phyloP scores from a whole-genome alignment of 2,797 vertebrate genomes.

The Miichthys miiuy region DNA sequence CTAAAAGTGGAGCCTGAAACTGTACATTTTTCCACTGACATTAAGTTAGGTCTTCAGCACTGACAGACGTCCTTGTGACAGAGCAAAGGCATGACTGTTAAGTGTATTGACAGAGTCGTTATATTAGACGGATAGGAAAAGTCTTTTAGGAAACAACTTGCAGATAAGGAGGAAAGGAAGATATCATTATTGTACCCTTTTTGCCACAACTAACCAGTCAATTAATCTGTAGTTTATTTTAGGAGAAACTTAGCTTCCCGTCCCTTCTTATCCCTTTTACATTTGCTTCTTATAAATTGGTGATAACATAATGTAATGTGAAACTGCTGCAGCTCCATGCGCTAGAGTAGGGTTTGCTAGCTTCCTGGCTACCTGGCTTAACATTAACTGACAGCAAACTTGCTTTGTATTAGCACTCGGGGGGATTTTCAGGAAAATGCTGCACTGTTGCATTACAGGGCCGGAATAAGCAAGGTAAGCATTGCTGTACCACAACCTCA shows the following conservation, averaged over 20 bases:
- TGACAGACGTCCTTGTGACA: conserved; percentile 42
- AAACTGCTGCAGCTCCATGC: not conserved
- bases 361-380: not conserved
- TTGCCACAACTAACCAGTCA: not conserved
- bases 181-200: not conserved
- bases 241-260: not conserved
- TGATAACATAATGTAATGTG: not conserved
- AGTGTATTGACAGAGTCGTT: conserved; percentile 24
- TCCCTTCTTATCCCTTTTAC: too few species aligned
- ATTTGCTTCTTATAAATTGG: not conserved
- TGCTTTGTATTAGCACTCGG: not conserved
- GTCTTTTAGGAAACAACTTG: not conserved
- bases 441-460: not conserved
- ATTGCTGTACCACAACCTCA: not conserved
- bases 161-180: not conserved
- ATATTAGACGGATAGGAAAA: conserved; percentile 11
- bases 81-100: conserved; percentile 19
- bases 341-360: not conserved
- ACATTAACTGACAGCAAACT: not conserved
- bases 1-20: conserved; percentile 29
- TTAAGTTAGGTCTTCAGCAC: not conserved
- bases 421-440: not conserved
- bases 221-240: conserved; percentile 7
- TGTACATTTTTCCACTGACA: conserved; percentile 38
- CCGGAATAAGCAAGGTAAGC: conserved; percentile 9